Percentiles rank a stretch among this genome's conserved stretches.
phyloP scores from a whole-genome alignment of 37 sponge, comb jelly and placozoan species.

The Amphimedon queenslandica region DNA sequence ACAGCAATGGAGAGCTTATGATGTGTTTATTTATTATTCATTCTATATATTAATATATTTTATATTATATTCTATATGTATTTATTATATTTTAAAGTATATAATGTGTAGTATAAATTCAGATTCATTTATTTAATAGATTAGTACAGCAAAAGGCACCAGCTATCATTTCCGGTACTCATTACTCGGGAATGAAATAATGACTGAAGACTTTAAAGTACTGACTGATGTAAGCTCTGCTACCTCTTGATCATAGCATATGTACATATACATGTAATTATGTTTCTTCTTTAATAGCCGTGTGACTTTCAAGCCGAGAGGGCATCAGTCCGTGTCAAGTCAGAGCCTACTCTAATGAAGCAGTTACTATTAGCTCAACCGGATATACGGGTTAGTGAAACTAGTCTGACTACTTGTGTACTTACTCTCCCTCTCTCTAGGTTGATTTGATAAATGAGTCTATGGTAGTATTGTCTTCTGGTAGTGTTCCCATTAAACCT shows the following conservation, averaged over 20 bases:
- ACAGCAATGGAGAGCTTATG: too few species aligned
- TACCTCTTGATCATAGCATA: background rate
- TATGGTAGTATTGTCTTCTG: background rate
- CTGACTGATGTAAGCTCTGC: constrained; percentile 1
- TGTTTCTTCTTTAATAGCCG: constrained; percentile 9
- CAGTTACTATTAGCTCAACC: constrained; percentile 46
- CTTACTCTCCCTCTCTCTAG: background rate
- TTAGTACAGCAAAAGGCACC: background rate
- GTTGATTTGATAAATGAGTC: background rate
- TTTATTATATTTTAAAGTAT: too few species aligned
- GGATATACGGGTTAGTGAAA: constrained; percentile 32
- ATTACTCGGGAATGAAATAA: constrained; percentile 78
- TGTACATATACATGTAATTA: background rate
- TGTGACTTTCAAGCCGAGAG: constrained; percentile 57
- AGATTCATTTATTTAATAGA: background rate
- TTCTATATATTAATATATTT: too few species aligned
- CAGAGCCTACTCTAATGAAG: constrained; percentile 5
- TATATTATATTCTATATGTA: too few species aligned
- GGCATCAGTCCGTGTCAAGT: constrained; percentile 49
- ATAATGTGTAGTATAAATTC: too few species aligned
- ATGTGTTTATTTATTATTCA: background rate
- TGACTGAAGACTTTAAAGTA: constrained; percentile 37
- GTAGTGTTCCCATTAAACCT: background rate
- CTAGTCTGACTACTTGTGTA: background rate
- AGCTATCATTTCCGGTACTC: constrained; percentile 53